These are phyloP conservation scores for Eurosta solidaginis DNA, from an alignment of 1,140 invertebrate genomes.

Conservation along the genomic window DNA sequence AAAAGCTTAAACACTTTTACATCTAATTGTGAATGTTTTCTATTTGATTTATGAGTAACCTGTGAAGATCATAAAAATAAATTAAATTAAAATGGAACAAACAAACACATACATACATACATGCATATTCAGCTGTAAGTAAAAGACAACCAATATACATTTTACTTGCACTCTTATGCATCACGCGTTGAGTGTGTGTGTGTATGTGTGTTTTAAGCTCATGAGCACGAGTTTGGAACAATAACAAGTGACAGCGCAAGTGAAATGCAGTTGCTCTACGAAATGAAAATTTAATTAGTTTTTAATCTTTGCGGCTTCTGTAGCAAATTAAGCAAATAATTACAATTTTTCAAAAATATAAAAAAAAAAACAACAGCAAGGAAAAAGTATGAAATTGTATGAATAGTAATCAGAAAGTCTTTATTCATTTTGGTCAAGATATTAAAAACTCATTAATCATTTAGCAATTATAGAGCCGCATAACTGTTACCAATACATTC, in stretches of 20 bases:
- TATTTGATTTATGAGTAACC: constrained; percentile 14
- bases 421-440: not conserved
- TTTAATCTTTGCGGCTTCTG: constrained; percentile 6
- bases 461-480: not conserved
- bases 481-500: no score
- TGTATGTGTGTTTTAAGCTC: not conserved
- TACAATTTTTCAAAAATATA: not conserved
- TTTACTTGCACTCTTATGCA: no score
- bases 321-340: constrained; percentile 19
- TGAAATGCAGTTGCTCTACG: not conserved
- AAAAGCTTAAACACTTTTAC: not conserved
- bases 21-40: not conserved
- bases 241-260: not conserved
- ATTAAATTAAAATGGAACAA: constrained; percentile 18
- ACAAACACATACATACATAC: not conserved
- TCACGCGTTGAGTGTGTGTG: no score
- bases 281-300: constrained; percentile 28
- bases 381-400: not conserved
- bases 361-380: not conserved
- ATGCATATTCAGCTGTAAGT: not conserved
- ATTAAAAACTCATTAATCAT: constrained; percentile 25
- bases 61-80: constrained; percentile 20
- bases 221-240: not conserved
- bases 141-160: no score
- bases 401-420: constrained; percentile 3